Conservation (phyloP, 2,797 vertebrate species). For the Oreochromis mossambicus region DNA sequence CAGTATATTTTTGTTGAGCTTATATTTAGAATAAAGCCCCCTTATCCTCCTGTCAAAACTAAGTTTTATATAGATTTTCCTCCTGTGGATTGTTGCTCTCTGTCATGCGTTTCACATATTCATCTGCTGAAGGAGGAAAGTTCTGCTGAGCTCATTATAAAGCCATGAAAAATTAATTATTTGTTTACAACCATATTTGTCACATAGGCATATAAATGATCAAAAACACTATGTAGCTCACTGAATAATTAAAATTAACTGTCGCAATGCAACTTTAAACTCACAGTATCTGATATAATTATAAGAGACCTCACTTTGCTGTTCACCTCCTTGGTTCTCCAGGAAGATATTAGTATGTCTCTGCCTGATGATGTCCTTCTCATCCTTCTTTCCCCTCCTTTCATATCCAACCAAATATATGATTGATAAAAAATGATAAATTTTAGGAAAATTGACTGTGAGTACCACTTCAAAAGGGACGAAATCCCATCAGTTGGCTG, state of each 20-base stretch:
- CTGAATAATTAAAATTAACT: too few species aligned
- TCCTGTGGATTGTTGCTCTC: background rate
- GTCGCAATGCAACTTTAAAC: too few species aligned
- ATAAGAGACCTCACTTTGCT: too few species aligned
- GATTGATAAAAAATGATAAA: background rate
- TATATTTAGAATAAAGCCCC: background rate
- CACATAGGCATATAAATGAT: background rate
- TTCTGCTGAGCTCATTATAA: background rate
- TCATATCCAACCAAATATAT: too few species aligned
- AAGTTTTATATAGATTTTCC: background rate
- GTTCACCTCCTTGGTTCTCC: too few species aligned
- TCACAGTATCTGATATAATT: too few species aligned
- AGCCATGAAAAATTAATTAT: background rate
- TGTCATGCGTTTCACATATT: background rate
- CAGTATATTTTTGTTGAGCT: background rate
- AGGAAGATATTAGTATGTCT: too few species aligned
- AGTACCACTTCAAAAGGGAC: background rate
- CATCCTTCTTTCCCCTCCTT: too few species aligned
- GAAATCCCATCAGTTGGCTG: background rate
- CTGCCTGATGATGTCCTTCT: too few species aligned
- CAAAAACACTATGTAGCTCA: background rate
- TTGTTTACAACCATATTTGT: background rate
- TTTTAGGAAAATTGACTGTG: background rate
- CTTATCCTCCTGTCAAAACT: background rate
- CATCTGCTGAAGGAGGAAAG: background rate